These are phyloP conservation scores for Coranthus polyacanthus DNA, from an alignment of 2,797 vertebrate genomes.

Conservation along the genomic window DNA sequence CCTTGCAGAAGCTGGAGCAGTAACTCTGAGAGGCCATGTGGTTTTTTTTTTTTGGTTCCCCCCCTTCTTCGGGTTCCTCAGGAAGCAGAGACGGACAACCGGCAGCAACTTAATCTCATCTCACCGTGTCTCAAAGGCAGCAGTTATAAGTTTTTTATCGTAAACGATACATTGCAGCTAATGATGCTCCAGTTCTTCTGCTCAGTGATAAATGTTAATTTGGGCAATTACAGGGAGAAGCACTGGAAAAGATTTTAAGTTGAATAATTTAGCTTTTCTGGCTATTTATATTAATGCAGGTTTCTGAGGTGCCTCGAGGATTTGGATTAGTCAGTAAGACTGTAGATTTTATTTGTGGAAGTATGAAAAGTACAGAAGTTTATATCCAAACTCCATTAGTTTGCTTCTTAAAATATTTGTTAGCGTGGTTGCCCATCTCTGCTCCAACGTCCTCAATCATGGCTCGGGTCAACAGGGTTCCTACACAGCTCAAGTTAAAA, in stretches of 20 bases:
- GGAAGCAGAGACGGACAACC: slow-evolving; percentile 51
- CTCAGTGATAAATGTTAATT: slow-evolving; percentile 65
- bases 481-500: slow-evolving; percentile 13
- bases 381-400: too few species aligned
- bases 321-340: slow-evolving; percentile 37
- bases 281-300: slow-evolving; percentile 52
- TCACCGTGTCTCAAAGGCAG: slow-evolving; percentile 27
- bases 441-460: slow-evolving; percentile 16
- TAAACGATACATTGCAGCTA: slow-evolving; percentile 43
- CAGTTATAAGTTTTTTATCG: slow-evolving; percentile 18
- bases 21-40: background rate
- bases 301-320: slow-evolving; percentile 46
- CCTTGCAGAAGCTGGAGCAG: background rate
- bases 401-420: background rate
- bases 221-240: slow-evolving; percentile 52
- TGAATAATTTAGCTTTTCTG: slow-evolving; percentile 57
- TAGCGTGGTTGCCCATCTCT: slow-evolving; percentile 39
- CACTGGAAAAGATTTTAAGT: slow-evolving; percentile 47
- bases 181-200: slow-evolving; percentile 41
- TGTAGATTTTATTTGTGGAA: slow-evolving; percentile 24
- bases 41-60: background rate
- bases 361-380: slow-evolving; percentile 16
- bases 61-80: slow-evolving; percentile 3
- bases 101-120: slow-evolving; percentile 26
- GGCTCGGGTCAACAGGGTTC: slow-evolving; percentile 33